Evolutionary conservation across 1,140 invertebrate species (phyloP).

Genomic region (Colletes gigas): DNA sequence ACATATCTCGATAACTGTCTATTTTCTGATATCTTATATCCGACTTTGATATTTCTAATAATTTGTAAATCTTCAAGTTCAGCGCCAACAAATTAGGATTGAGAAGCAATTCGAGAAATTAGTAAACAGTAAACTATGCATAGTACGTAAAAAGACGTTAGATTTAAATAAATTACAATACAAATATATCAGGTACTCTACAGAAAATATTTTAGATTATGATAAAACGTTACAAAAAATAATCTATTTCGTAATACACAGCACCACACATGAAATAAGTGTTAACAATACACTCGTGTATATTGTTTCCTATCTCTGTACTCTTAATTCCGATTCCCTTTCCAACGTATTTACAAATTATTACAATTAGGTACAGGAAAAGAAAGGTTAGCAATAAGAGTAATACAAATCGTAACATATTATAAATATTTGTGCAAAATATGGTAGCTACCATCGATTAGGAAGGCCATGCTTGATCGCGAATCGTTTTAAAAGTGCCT

Average conservation of each 20-base stretch:
- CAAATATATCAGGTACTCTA: constrained; percentile 40
- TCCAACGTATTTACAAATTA: neutral
- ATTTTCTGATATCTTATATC: neutral
- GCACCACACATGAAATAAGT: constrained; percentile 5
- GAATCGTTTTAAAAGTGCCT: neutral
- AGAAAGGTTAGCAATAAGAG: neutral
- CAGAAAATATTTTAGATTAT: constrained; percentile 8
- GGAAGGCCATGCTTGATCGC: neutral
- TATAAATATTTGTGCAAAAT: constrained; percentile 27
- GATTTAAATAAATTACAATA: constrained; percentile 23
- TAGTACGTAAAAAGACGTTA: neutral
- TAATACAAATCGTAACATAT: neutral
- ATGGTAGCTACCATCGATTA: neutral
- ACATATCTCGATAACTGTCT: constrained; percentile 4
- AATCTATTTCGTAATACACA: constrained; percentile 2
- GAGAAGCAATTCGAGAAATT: neutral
- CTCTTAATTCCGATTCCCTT: neutral
- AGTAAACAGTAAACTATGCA: too few relatives aligned
- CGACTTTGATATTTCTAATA: neutral
- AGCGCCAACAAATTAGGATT: neutral
- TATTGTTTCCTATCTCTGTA: neutral
- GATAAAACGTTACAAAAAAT: constrained; percentile 7
- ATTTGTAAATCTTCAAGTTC: neutral
- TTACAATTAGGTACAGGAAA: neutral
- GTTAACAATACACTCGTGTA: neutral